Base-by-base conservation (phyloP, 1,140 invertebrate genomes). In the Ctenoplectra terminalis region DNA sequence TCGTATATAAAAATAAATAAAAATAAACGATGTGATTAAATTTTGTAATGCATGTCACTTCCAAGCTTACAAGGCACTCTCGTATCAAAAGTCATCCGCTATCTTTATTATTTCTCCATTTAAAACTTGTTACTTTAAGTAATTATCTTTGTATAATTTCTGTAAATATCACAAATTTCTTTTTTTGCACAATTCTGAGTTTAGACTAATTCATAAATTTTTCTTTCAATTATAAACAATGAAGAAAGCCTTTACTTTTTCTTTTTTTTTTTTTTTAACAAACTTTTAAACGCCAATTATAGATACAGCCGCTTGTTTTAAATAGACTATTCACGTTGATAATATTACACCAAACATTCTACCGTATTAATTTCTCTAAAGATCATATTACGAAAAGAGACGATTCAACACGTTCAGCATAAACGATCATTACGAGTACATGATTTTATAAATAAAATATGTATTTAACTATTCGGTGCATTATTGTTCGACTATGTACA, bases 381-480 rank as follows among this genome's bases (percentile, higher is more conserved):
- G 1, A 34, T 58, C 6, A 11, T 48, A 20, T 72, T 26, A 48
- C 6, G 31, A 43, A 58, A 40, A 70, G 31, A 54, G 40, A 67
- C 20, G 46, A 2, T 46, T 2, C 29, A 48, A 58, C n/a, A 46
- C 34, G n/a, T 17, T 37, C 6, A 20, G 31, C 5, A 31, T 78
- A 54, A 56, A 79, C 48, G 17, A 54, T 43, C 34, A 29, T 34
- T 43, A 61, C 48, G 67, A 79, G 34, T 79, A 37, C 58, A 52
- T 9, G 9, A 72, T 31, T 61, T 72, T 50, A 72, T 72, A 73
- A 80, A 73, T 73, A 80, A 48, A 73, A 73, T 43, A 54, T 63
- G 17, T 34, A 73, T 43, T 43, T 48, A 61, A 40, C 77, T 61
- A 72, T 72, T 46, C 46, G 4, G 23, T 31, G 23, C 9, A 13